Conservation (phyloP, 2,113 vertebrate species). For the Rhizomys pruinosus region DNA sequence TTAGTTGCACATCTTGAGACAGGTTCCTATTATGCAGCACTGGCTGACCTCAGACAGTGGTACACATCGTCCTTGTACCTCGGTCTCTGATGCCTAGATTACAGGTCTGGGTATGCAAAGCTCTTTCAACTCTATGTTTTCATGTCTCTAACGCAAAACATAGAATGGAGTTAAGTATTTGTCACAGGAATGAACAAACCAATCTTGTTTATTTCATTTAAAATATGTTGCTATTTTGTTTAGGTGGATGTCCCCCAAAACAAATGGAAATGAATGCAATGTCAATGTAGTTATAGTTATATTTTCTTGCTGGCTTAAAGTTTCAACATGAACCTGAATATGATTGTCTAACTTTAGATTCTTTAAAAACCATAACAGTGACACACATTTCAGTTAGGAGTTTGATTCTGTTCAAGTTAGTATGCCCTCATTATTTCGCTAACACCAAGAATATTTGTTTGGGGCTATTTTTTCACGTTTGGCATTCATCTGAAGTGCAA, state of each 20-base stretch:
- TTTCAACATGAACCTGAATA: background rate
- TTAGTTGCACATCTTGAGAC: background rate
- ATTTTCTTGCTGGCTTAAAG: background rate
- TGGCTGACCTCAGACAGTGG: too few relatives aligned
- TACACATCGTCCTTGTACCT: background rate
- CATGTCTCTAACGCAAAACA: background rate
- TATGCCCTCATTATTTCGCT: background rate
- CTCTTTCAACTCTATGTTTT: background rate
- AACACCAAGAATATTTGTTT: background rate
- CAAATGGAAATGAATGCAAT: too few relatives aligned
- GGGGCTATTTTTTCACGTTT: slow-evolving; percentile 52
- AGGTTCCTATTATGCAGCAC: background rate
- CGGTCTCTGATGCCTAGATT: too few relatives aligned
- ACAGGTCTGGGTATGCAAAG: background rate
- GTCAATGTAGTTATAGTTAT: too few relatives aligned
- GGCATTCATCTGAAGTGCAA: slow-evolving; percentile 41
- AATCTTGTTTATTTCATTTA: too few relatives aligned
- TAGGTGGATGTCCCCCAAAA: too few relatives aligned
- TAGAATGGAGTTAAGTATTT: background rate
- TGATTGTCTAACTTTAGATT: background rate
- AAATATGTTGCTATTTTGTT: too few relatives aligned
- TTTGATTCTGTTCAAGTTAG: too few relatives aligned
- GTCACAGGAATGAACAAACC: background rate
- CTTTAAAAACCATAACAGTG: background rate
- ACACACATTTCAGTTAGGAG: background rate